These are phyloP conservation scores for Dugesia japonica DNA, from an alignment of 2,888 invertebrate species.

Conservation along the genomic window DNA sequence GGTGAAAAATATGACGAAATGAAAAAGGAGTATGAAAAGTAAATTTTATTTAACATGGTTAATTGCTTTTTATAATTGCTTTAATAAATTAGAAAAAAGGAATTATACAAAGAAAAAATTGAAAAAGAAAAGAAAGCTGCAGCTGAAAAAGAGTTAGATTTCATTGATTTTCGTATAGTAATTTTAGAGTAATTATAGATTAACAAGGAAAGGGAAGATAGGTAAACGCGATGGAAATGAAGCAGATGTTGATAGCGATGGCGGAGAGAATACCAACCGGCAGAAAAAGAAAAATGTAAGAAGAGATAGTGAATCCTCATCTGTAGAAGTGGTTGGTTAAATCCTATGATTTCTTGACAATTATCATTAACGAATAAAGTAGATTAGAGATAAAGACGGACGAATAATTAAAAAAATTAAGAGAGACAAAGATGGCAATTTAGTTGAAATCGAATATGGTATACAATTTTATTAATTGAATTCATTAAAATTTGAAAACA, in stretches of 20 bases:
- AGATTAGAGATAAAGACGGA: slow-evolving; percentile 37
- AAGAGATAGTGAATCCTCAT: slow-evolving; percentile 21
- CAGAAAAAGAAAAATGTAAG: slow-evolving; percentile 31
- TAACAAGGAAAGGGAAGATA: slow-evolving; percentile 35
- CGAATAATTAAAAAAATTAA: slow-evolving; percentile 39
- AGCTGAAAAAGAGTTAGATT: slow-evolving; percentile 26
- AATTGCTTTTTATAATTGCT: no score
- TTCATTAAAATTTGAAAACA: background rate
- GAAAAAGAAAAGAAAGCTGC: slow-evolving; percentile 34
- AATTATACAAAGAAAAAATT: slow-evolving; percentile 29
- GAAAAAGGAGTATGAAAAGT: slow-evolving; percentile 43
- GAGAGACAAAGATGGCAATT: slow-evolving; percentile 34
- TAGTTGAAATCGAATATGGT: slow-evolving; percentile 43
- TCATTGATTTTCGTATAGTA: no score
- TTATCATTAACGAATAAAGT: background rate
- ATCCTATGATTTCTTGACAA: background rate
- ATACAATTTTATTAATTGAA: slow-evolving; percentile 34
- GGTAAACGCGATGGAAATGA: slow-evolving; percentile 39
- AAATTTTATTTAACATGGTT: no score
- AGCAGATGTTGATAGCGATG: slow-evolving; percentile 41
- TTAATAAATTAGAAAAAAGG: slow-evolving; percentile 16
- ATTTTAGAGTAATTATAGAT: no score
- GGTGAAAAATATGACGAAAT: slow-evolving; percentile 47
- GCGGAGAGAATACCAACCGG: slow-evolving; percentile 27
- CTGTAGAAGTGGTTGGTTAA: slow-evolving; percentile 16